Evolutionary conservation across 2,888 invertebrate genomes (phyloP), one percentile per base, ranked within the genome.

Genomic region (Deroplatys truncata): DNA sequence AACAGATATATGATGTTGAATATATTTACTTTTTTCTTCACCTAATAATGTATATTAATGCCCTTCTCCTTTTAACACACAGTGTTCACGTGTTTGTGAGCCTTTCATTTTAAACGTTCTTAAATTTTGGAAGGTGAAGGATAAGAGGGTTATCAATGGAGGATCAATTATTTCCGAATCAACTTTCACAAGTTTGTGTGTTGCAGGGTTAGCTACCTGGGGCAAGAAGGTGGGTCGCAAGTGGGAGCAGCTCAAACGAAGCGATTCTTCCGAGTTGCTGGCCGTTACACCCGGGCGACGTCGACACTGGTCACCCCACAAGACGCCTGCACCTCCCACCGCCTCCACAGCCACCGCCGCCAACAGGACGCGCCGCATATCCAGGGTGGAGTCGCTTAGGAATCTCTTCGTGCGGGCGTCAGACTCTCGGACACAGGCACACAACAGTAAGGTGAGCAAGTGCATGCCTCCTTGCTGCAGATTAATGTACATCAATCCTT

Each of bases 211-310:
- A 91, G 94, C 95, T 13, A 95, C 95, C 72, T 95, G 95, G 95
- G 95, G 95, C 86, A 94, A 94, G 92, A 94, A 94, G 92, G 94
- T 95, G 91, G 95, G 95, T 86, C 94, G 94, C 92, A 95, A 95
- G 92, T 95, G 95, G 95, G 95, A 95, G 90, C 95, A 95, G 91
- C 92, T 96, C 90, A 95, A 94, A 92, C 93, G 95, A 89, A 94
- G 95, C 89, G 95, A 95, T 91, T 95, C 95, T 84, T 94, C 94
- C 2, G 95, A 96, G 92, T 92, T 94, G 90, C 92, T 95, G 43
- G 92, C 94, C 13, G 93, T 93, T 28, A 93, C 94, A 2, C 92
- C 93, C 25, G 93, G 93, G 84, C 92, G 93, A 90, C 92, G 93
- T 89, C 93, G 94, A n/a, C 92, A 93, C 89, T 94, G 94, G 94